Conservation (phyloP, 2,113 vertebrate genomes). For the Ptychochromis oligacanthus region DNA sequence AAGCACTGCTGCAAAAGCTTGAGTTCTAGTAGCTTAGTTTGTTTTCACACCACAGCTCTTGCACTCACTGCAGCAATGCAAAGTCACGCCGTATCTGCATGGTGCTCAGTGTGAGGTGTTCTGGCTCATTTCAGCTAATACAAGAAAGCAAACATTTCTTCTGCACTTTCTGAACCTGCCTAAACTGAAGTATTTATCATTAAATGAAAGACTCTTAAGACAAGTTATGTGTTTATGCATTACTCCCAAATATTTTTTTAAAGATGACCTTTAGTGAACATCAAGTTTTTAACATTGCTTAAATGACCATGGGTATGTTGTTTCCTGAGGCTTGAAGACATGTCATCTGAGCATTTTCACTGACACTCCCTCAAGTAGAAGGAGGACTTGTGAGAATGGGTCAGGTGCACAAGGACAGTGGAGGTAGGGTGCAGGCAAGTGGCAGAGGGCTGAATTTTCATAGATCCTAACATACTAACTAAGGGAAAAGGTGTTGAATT, state of each 20-base stretch:
- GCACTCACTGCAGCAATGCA: not conserved
- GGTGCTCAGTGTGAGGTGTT: not conserved
- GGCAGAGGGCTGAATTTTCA: not conserved
- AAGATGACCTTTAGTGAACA: not conserved
- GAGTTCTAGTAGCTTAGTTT: not conserved
- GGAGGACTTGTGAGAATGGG: not conserved
- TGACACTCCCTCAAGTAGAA: not conserved
- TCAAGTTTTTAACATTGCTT: not conserved
- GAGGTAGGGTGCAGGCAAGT: not conserved
- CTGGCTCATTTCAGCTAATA: slow-evolving; percentile 3
- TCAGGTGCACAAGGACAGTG: not conserved
- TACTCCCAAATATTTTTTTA: not conserved
- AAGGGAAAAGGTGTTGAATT: not conserved
- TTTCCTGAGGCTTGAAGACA: not conserved
- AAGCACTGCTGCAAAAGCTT: not conserved
- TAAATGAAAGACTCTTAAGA: too few species aligned
- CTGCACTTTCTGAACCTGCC: slow-evolving; percentile 3
- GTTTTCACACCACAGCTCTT: not conserved
- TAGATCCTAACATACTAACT: not conserved
- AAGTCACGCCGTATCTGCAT: not conserved
- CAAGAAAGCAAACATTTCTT: slow-evolving; percentile 21
- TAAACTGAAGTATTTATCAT: slow-evolving; percentile 11
- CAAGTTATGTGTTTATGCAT: not conserved
- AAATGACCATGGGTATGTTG: not conserved
- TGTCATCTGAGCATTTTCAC: not conserved